phyloP scores from a whole-genome alignment of 2,888 invertebrate species.

The Phortica magna region DNA sequence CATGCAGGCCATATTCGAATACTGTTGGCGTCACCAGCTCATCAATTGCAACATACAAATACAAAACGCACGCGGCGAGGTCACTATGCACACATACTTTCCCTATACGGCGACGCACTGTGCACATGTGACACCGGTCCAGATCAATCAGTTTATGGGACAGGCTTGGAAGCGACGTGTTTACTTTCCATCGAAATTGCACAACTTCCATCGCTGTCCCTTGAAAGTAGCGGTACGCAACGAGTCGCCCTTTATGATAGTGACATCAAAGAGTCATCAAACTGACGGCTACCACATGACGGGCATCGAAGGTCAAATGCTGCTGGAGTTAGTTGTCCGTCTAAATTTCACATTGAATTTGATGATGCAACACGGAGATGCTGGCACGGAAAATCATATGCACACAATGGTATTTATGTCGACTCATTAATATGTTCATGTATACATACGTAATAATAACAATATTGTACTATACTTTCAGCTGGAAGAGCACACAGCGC shows the following conservation, averaged over 20 bases:
- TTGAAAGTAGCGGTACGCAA: conserved; percentile 49
- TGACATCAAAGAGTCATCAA: neutral
- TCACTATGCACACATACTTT: conserved; percentile 63
- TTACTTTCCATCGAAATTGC: conserved; percentile 63
- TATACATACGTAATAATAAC: too few species aligned
- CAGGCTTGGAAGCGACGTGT: conserved; percentile 47
- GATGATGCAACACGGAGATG: conserved; percentile 10
- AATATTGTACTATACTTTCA: conserved; percentile 24
- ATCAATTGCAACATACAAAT: conserved; percentile 66
- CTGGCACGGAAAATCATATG: conserved; percentile 46
- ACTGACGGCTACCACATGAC: conserved; percentile 8
- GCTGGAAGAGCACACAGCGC: conserved; percentile 48
- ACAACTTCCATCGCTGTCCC: conserved; percentile 58
- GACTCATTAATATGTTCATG: neutral
- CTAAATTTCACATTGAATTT: conserved; percentile 56
- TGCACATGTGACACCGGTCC: conserved; percentile 42
- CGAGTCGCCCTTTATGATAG: conserved; percentile 46
- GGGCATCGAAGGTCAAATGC: conserved; percentile 58
- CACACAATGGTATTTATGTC: conserved; percentile 42
- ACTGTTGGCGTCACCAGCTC: conserved; percentile 64
- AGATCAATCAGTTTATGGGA: conserved; percentile 59
- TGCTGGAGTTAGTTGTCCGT: conserved; percentile 49
- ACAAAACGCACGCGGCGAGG: conserved; percentile 55
- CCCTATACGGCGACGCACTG: conserved; percentile 58
- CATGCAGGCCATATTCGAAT: conserved; percentile 61